Conservation (phyloP, 2,888 invertebrate genomes). For the Byasa hedistus region DNA sequence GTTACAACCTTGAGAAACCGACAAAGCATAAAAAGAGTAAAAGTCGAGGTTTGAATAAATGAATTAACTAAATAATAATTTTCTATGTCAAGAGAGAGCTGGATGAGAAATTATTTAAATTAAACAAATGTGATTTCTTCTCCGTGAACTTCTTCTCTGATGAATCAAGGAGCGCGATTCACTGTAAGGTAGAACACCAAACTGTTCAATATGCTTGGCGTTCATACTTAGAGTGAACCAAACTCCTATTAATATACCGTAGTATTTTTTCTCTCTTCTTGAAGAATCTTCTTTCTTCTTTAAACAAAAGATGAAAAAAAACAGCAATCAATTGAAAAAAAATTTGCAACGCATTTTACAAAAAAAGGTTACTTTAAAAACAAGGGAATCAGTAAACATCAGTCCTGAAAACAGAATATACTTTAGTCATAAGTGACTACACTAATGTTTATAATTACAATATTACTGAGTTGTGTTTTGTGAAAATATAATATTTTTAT, state of each 20-base stretch:
- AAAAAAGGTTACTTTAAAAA: background rate
- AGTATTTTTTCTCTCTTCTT: conserved; percentile 35
- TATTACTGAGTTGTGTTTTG: too few species aligned
- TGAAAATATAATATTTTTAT: background rate
- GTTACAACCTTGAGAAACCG: too few species aligned
- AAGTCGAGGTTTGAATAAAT: too few species aligned
- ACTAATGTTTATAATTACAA: too few species aligned
- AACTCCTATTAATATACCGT: conserved; percentile 33
- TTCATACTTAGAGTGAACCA: conserved; percentile 95
- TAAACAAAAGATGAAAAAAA: background rate
- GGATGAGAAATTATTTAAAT: background rate
- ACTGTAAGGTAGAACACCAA: conserved; percentile 99
- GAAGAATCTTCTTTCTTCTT: conserved; percentile 32
- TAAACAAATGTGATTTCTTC: conserved; percentile 11
- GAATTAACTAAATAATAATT: too few species aligned
- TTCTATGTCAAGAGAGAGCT: background rate
- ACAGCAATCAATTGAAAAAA: background rate
- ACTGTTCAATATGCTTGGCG: conserved; percentile 90
- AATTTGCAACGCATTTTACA: background rate
- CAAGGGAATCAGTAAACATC: background rate
- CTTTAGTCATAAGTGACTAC: background rate
- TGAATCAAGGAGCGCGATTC: conserved; percentile 79
- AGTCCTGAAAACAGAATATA: background rate
- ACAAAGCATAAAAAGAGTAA: too few species aligned
- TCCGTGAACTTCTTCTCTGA: conserved; percentile 30